phyloP scores from a whole-genome alignment of 2,888 invertebrate species.

The Cheilosia vernalis region DNA sequence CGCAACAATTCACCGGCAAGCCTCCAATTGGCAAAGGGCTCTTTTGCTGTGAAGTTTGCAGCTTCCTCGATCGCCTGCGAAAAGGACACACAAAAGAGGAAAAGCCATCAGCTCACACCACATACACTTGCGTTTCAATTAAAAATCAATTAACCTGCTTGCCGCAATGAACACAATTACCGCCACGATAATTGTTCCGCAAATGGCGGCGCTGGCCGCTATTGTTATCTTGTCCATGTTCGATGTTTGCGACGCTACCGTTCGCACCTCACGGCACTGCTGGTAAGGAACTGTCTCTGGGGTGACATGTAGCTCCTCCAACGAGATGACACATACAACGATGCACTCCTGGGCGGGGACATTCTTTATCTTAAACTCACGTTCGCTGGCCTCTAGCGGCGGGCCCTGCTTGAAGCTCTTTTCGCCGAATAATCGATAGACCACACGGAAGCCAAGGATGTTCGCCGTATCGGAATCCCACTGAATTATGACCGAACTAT shows the following conservation, averaged over 20 bases:
- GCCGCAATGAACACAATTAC: conserved; percentile 95
- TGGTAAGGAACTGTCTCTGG: conserved; percentile 93
- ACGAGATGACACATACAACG: conserved; percentile 95
- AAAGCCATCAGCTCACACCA: conserved; percentile 11
- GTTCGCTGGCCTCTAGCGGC: conserved; percentile 93
- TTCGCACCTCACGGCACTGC: conserved; percentile 95
- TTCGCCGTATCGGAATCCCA: conserved; percentile 95
- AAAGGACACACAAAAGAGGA: conserved; percentile 4
- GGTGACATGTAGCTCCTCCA: conserved; percentile 94
- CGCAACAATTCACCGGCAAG: conserved; percentile 91
- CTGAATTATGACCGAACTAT: conserved; percentile 94
- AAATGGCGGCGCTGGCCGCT: conserved; percentile 95
- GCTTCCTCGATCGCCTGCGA: conserved; percentile 89
- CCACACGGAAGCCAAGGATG: conserved; percentile 94
- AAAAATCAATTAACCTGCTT: conserved; percentile 84
- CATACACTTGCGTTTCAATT: conserved; percentile 43
- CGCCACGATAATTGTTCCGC: conserved; percentile 95
- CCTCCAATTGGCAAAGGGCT: conserved; percentile 88
- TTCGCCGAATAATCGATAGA: conserved; percentile 94
- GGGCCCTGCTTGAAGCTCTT: conserved; percentile 95
- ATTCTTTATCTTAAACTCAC: conserved; percentile 96
- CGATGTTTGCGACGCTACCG: conserved; percentile 91
- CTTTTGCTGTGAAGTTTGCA: conserved; percentile 88
- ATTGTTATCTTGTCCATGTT: conserved; percentile 98
- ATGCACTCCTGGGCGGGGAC: conserved; percentile 97